Base-by-base conservation (phyloP, 2,797 vertebrate species). In the Jordanella pulchra region DNA sequence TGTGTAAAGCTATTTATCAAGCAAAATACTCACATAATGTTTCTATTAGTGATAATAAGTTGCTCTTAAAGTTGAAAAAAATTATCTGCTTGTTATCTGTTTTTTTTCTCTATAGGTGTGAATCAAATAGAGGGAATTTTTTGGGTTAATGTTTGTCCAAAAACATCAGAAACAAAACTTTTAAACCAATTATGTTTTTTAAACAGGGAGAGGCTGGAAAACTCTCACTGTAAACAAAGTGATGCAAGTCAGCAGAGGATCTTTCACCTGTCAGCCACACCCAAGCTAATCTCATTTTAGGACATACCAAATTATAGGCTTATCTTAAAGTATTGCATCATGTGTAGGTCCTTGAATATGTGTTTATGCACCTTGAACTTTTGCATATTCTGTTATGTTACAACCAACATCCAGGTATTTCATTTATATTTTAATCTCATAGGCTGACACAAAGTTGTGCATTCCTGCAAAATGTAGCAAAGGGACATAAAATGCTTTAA, bases 201-300 rank as follows among this genome's bases (percentile, higher is more conserved):
- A 25, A 4, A 51, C n/a, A 51, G 54, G 47, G 51, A 28, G 53
- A 42, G 72, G 54, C 39, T 12, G 3, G 3, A 68, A 48, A 66
- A 28, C 42, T 69, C 63, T 25, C 56, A 42, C 18, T 7, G 1
- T 53, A 0, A 58, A 55, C 25, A 65, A 48, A 39, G 44, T 6
- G 2, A 21, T 23, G 28, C 23, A 14, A 17, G 63, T 54, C 51
- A 60, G 25, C 11, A 53, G 53, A 21, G 61, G 44, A 72, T 30
- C 54, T 68, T 66, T 77, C 9, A 77, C 35, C 64, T 14, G 25
- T 47, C 69, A 60, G 44, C 42, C 35, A 72, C 32, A 48, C 17
- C 14, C 63, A 44, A 55, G 11, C 27, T 27, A 27, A 72, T 66
- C n/a, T 28, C 42, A 51, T 45, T 1, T 27, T 21, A 54, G 28